Base-by-base conservation (phyloP, 2,888 invertebrate genomes). In the Pyrrhia umbra region DNA sequence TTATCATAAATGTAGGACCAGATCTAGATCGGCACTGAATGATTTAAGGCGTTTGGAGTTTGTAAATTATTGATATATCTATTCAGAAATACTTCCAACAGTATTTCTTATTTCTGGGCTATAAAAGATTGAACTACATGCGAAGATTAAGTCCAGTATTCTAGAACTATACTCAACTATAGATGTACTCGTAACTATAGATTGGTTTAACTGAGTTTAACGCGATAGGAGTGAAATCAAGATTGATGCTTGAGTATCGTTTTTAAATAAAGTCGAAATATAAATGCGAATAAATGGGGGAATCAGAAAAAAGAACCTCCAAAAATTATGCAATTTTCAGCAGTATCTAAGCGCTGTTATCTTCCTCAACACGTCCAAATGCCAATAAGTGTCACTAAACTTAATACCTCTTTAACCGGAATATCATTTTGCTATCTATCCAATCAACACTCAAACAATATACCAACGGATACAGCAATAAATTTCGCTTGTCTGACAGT, bases 381-480 rank as follows among this genome's bases (percentile, higher is more conserved):
- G 2, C 9, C 27, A 27, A n/a, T 8, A n/a, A 23, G 23, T 23
- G n/a, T n/a, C n/a, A n/a, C n/a, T n/a, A n/a, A n/a, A n/a, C n/a
- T 63, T 63, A 34, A n/a, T 30, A 30, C 16, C 20, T 27, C 23
- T 13, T 21, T n/a, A 3, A 3, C 30, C 46, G 27, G 15, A 45
- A 42, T 52, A 68, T 23, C 13, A 9, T 50, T 34, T 13, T 40
- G 15, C 30, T 55, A n/a, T n/a, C n/a, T n/a, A 52, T 49, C 42
- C 39, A 63, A 69, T 68, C 70, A 57, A 23, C 15, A n/a, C 21
- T 37, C 37, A 49, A 42, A 52, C 61, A 68, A 51, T 68, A 25
- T 27, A 61, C 40, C 56, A 50, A 25, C 45, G 16, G 18, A 18
- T 39, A 23, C 34, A 21, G 54, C 50, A 51, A 67, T 72, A 67